Conservation (phyloP, 2,113 vertebrate genomes). For the Salvelinus alpinus region DNA sequence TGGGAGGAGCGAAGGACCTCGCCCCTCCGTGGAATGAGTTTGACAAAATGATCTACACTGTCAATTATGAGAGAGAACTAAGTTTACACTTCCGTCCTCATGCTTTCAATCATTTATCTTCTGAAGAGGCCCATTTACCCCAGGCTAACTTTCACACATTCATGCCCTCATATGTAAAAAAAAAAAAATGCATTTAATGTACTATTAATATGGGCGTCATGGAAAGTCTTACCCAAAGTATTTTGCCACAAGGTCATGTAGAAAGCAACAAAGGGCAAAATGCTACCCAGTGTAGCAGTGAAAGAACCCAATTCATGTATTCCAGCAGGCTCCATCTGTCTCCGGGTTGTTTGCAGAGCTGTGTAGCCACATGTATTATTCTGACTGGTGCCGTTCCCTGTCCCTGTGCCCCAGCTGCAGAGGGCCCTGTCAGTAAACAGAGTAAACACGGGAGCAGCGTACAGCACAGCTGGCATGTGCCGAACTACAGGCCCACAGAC, state of each 20-base stretch:
- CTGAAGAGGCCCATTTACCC: no score
- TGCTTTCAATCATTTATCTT: no score
- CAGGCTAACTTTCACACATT: no score
- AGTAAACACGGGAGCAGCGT: slow-evolving; percentile 42
- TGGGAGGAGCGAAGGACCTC: no score
- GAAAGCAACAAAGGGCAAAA: background rate
- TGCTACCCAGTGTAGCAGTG: slow-evolving; percentile 9
- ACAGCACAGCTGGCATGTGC: slow-evolving; percentile 62
- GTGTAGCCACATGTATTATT: slow-evolving; percentile 43
- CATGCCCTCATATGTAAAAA: no score
- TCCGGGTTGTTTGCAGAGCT: slow-evolving; percentile 44
- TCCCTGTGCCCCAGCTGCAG: slow-evolving; percentile 55
- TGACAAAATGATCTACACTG: no score
- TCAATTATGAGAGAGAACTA: background rate
- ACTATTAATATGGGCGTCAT: no score
- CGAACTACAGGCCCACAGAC: slow-evolving; percentile 34
- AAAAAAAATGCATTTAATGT: no score
- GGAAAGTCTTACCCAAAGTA: no score
- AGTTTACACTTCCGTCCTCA: background rate
- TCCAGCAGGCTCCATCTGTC: slow-evolving; percentile 55
- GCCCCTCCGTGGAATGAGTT: no score
- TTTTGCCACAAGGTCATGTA: background rate
- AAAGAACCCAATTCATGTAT: slow-evolving; percentile 32
- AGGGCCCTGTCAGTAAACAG: slow-evolving; percentile 60
- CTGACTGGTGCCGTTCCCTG: slow-evolving; percentile 60